phyloP scores from a whole-genome alignment of 2,113 vertebrate species.

The Gracilinanus agilis region DNA sequence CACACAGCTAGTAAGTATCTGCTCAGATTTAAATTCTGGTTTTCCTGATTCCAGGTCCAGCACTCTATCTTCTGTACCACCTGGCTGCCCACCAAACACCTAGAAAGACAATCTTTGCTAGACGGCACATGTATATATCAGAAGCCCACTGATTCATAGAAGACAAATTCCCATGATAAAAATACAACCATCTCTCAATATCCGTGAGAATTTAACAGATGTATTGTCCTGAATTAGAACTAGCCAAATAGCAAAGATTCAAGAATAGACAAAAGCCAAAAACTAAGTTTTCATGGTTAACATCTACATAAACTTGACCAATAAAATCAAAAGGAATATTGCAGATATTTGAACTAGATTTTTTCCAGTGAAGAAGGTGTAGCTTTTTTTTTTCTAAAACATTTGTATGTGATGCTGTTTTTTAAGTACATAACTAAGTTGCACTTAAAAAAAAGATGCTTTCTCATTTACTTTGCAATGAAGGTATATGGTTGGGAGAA shows the following conservation, averaged over 20 bases:
- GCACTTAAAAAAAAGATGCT: slow-evolving; percentile 63
- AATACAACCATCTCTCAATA: background rate
- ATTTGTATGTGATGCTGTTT: slow-evolving; percentile 63
- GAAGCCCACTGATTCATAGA: too few species aligned
- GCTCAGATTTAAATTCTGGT: too few species aligned
- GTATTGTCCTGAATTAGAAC: background rate
- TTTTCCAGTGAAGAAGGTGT: slow-evolving; percentile 18
- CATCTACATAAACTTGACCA: background rate
- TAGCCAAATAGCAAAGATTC: background rate
- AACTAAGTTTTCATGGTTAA: background rate
- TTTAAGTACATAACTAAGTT: slow-evolving; percentile 73
- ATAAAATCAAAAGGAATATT: background rate
- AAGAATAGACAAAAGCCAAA: background rate
- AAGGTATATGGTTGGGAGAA: slow-evolving; percentile 73
- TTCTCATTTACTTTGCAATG: slow-evolving; percentile 81
- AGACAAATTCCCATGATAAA: background rate
- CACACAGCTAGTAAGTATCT: too few species aligned
- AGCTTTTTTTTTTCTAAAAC: slow-evolving; percentile 40
- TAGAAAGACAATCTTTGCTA: background rate
- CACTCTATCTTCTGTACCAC: too few species aligned
- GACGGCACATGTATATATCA: too few species aligned
- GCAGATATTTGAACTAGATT: background rate
- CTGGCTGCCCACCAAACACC: background rate
- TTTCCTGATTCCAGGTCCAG: too few species aligned
- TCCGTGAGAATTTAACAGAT: background rate